A percentile compares a stretch with the other conserved stretches of the same genome.
These are phyloP conservation scores for Allygus modestus DNA, from an alignment of 2,888 invertebrate genomes.

Conservation along the genomic window DNA sequence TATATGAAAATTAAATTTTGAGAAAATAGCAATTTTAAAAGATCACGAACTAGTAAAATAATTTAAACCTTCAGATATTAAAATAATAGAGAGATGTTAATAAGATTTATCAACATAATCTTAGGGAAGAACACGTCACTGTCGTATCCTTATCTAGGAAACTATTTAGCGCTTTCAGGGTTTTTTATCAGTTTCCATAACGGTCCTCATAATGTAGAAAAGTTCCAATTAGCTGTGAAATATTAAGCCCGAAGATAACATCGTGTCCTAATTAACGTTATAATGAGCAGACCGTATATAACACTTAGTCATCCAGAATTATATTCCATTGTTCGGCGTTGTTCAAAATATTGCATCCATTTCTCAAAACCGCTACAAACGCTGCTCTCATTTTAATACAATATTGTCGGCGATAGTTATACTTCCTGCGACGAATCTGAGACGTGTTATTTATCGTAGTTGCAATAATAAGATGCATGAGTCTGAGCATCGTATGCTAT, in stretches of 20 bases:
- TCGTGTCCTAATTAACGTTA: slow-evolving; percentile 35
- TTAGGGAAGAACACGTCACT: not conserved
- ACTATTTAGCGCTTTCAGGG: not conserved
- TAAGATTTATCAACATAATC: not conserved
- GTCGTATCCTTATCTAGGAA: not conserved
- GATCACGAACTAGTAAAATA: too few species aligned
- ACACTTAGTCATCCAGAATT: slow-evolving; percentile 31
- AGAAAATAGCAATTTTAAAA: too few species aligned
- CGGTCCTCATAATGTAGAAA: slow-evolving; percentile 23
- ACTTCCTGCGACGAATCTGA: not conserved
- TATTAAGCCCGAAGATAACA: slow-evolving; percentile 23
- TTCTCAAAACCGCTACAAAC: slow-evolving; percentile 14
- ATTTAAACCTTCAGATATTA: too few species aligned
- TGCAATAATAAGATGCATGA: too few species aligned
- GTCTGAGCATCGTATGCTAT: too few species aligned
- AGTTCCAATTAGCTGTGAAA: slow-evolving; percentile 43
- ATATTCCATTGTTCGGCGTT: slow-evolving; percentile 32
- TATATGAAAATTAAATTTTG: too few species aligned
- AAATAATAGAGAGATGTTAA: too few species aligned
- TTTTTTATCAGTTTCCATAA: slow-evolving; percentile 22
- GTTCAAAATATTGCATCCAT: slow-evolving; percentile 34
- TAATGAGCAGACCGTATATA: slow-evolving; percentile 33
- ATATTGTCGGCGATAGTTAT: not conserved
- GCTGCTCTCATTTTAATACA: slow-evolving; percentile 25
- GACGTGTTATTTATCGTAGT: not conserved